Conservation (phyloP, 2,888 invertebrate genomes). For the Mimumesa dahlbomi region DNA sequence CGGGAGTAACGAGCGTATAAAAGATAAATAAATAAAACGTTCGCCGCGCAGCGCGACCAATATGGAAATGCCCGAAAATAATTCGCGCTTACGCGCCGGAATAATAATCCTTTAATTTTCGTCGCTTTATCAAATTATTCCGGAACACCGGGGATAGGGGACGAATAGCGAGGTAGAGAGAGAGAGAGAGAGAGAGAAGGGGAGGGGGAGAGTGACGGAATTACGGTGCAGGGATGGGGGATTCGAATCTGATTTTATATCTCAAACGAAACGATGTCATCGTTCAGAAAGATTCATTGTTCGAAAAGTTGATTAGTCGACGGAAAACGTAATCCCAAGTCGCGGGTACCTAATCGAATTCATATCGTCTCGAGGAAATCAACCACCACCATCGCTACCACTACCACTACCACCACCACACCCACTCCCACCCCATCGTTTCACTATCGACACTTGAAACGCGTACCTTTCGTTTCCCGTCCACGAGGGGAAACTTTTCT, state of each 20-base stretch:
- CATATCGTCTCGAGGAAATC: constrained; percentile 53
- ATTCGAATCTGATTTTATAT: background rate
- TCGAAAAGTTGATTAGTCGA: constrained; percentile 39
- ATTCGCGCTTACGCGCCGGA: background rate
- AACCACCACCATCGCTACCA: constrained; percentile 2
- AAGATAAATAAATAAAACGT: constrained; percentile 10
- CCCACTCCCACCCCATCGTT: constrained; percentile 2
- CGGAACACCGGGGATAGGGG: background rate
- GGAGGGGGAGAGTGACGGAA: no score
- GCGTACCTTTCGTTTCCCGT: constrained; percentile 22
- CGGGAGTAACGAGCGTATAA: constrained; percentile 13
- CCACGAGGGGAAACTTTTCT: constrained; percentile 40
- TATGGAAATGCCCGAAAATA: constrained; percentile 11
- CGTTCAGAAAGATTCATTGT: constrained; percentile 7
- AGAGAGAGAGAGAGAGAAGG: no score
- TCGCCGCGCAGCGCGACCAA: background rate
- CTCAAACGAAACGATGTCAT: background rate
- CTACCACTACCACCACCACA: no score
- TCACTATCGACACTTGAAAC: constrained; percentile 39
- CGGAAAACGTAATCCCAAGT: constrained; percentile 10
- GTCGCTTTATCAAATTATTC: background rate
- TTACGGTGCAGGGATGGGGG: no score
- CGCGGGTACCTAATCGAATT: constrained; percentile 53
- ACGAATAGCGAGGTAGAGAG: background rate
- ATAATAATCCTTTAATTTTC: background rate